phyloP scores from a whole-genome alignment of 1,140 invertebrate genomes.

The Leptinotarsa texana region DNA sequence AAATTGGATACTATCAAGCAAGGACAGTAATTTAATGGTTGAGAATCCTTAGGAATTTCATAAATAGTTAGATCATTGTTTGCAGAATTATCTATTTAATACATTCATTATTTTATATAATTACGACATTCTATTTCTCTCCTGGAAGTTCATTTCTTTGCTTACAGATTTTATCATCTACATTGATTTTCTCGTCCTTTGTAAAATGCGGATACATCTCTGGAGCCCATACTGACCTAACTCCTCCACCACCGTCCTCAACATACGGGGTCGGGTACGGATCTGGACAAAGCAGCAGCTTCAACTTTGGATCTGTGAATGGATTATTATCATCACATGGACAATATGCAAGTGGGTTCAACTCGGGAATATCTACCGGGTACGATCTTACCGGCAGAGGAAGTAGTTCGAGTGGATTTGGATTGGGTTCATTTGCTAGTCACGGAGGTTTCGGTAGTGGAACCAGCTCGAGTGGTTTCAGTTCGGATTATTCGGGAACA shows the following conservation, averaged over 20 bases:
- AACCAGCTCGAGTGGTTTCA: no score
- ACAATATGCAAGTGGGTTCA: conserved; percentile 7
- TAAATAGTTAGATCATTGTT: neutral
- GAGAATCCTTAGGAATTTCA: neutral
- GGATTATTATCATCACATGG: conserved; percentile 4
- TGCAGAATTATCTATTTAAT: neutral
- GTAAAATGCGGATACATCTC: conserved; percentile 39
- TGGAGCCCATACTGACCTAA: conserved; percentile 37
- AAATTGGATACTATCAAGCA: neutral
- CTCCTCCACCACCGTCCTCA: conserved; percentile 35
- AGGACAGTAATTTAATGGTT: neutral
- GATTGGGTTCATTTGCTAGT: conserved; percentile 6
- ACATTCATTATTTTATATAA: neutral
- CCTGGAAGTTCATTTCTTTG: conserved; percentile 13
- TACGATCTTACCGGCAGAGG: conserved; percentile 6
- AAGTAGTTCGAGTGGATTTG: neutral
- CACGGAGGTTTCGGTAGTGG: neutral
- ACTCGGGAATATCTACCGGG: neutral
- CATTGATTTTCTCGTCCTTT: conserved; percentile 38
- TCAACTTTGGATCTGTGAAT: conserved; percentile 4
- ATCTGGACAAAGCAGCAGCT: neutral
- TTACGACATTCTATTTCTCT: neutral
- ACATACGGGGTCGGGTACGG: conserved; percentile 39
- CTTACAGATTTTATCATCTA: conserved; percentile 38
- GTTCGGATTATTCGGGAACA: no score